Percentiles rank a stretch among this genome's conserved stretches.
Evolutionary conservation across 2,113 vertebrate genomes (phyloP).

Genomic region (Mesembrinibis cayennensis): DNA sequence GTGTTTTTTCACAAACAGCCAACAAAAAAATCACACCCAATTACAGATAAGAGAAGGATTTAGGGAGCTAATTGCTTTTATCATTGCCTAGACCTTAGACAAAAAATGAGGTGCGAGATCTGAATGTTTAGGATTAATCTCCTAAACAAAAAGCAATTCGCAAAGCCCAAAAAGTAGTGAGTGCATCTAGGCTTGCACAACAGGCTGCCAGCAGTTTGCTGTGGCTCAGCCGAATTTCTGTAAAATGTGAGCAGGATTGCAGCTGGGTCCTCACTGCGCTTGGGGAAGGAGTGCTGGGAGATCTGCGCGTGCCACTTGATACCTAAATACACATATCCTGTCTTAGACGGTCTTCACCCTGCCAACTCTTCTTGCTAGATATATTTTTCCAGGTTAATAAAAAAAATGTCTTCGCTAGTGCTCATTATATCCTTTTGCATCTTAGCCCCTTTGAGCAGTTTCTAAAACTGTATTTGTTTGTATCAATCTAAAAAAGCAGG

Average conservation of each 20-base stretch:
- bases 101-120: constrained; percentile 15
- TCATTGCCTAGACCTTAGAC: background rate
- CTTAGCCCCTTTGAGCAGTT: background rate
- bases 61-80: constrained; percentile 35
- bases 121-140: background rate
- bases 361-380: background rate
- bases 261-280: background rate
- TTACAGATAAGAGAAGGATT: constrained; percentile 26
- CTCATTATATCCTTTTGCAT: background rate
- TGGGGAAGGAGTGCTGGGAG: background rate
- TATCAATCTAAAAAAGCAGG: background rate
- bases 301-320: background rate
- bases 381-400: background rate
- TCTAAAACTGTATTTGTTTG: background rate
- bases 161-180: background rate
- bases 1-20: constrained; percentile 7
- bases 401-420: background rate
- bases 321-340: background rate
- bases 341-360: background rate
- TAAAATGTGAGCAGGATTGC: background rate
- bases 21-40: constrained; percentile 3
- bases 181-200: background rate
- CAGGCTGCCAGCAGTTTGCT: background rate
- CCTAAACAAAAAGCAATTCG: background rate
- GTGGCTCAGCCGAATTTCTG: background rate